These are phyloP conservation scores for Vulpes vulpes DNA, from an alignment of 2,113 vertebrate genomes.

Conservation along the genomic window DNA sequence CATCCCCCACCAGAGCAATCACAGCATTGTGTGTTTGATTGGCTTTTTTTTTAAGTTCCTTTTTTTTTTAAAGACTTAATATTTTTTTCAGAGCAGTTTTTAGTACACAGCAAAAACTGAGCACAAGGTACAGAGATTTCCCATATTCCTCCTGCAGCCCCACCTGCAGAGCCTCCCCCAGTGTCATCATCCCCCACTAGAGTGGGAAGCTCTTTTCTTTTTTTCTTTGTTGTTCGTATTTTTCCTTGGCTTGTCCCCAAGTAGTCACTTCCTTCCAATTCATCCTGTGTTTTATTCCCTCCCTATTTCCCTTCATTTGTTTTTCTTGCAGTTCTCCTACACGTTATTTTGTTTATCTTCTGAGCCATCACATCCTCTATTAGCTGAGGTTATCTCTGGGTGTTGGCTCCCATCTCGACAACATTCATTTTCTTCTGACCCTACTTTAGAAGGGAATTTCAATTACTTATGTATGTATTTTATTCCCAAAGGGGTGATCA, in stretches of 20 bases:
- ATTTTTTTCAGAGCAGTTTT: background rate
- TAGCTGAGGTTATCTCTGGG: constrained; percentile 77
- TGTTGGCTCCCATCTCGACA: constrained; percentile 68
- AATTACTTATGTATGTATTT: constrained; percentile 82
- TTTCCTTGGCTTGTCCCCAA: constrained; percentile 65
- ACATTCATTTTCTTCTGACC: constrained; percentile 82
- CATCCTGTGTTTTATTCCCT: constrained; percentile 1
- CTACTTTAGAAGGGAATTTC: constrained; percentile 78
- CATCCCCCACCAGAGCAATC: background rate
- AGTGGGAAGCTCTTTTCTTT: background rate
- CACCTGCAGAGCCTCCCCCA: background rate
- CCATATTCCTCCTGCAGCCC: background rate
- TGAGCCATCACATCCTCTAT: constrained; percentile 22
- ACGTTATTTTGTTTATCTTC: constrained; percentile 69
- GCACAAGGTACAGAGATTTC: background rate
- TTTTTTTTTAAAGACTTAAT: background rate
- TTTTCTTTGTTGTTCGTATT: fast-evolving
- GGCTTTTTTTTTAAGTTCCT: constrained; percentile 1
- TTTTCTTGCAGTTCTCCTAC: constrained; percentile 55
- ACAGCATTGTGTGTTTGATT: background rate
- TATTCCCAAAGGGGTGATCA: constrained; percentile 79
- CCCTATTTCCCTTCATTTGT: constrained; percentile 65
- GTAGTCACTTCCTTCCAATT: constrained; percentile 30
- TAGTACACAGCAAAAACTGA: background rate
- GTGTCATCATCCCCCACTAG: background rate